Base-by-base conservation (phyloP, 2,113 vertebrate genomes). In the Albula goreensis region DNA sequence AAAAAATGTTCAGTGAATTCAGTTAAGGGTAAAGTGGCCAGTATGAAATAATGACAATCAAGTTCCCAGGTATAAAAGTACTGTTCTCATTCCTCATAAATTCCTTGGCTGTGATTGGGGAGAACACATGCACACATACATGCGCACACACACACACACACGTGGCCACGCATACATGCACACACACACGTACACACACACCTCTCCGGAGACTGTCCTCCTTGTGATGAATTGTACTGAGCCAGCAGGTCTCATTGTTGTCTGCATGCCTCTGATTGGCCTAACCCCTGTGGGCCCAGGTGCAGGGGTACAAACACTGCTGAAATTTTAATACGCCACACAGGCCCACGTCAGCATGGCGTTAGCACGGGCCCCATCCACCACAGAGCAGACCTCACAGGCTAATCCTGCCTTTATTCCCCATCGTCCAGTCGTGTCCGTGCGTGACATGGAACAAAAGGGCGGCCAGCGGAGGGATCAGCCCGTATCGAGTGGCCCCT, bases 401-500 rank as follows among this genome's bases (percentile, higher is more conserved):
- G 41, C 81, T 83, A 83, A 83, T 83, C 41, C 81, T 31, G 25
- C 57, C 15, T 11, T 82, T 53, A 56, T 31, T 56, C 82, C 3
- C 41, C n/a, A 31, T 77, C 19, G 25, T 22, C 51, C 51, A 12
- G 8, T 25, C 13, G 48, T 60, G 81, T 79, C 81, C 81, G 51
- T 48, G 22, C n/a, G 52, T 83, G 86, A 50, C 52, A 78, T 41
- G 22, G 49, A 13, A 86, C 81, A 79, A 78, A 78, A 49, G 70
- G 56, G 48, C n/a, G 63, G 50, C 63, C 31, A 6, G 7, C 52
- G 31, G 52, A 57, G 22, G 52, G 81, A 82, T 63, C 25, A 63
- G 19, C n/a, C 25, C 17, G 13, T 50, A 49, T 78, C n/a, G 60
- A 5, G 50, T 48, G 2, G 51, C 41, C 11, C 9, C 52, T 17